Conservation (phyloP, 2,797 vertebrate genomes). For the Carapus acus region DNA sequence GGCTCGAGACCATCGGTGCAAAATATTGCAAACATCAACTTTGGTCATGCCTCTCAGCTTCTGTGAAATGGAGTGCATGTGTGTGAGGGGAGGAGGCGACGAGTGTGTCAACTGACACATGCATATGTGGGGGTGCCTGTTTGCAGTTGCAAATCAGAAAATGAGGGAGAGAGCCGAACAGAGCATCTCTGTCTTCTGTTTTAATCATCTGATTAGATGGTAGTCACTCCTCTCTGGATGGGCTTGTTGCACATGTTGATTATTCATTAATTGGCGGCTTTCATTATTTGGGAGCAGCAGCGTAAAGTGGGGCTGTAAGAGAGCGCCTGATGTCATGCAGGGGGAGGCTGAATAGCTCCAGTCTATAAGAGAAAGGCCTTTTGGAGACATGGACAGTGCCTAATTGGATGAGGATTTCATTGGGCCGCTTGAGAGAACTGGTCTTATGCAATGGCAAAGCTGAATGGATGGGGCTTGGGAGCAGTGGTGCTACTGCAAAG, state of each 20-base stretch:
- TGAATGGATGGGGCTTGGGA: slow-evolving; percentile 57
- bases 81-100: not conserved
- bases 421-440: slow-evolving; percentile 59
- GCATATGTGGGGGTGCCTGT: slow-evolving; percentile 14
- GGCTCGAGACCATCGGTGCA: too few species aligned
- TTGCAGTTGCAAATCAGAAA: slow-evolving; percentile 39
- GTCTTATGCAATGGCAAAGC: slow-evolving; percentile 67
- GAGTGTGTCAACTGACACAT: not conserved
- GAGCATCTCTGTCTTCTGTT: slow-evolving; percentile 65
- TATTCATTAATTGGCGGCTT: slow-evolving; percentile 73
- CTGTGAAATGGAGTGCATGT: not conserved
- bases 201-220: slow-evolving; percentile 68
- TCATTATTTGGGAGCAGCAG: slow-evolving; percentile 71
- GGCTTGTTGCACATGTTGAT: slow-evolving; percentile 72
- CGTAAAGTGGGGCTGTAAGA: slow-evolving; percentile 69
- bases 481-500: slow-evolving; percentile 48
- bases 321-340: slow-evolving; percentile 67
- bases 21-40: too few species aligned
- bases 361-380: slow-evolving; percentile 69
- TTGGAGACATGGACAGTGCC: slow-evolving; percentile 68
- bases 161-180: slow-evolving; percentile 49
- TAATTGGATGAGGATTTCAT: slow-evolving; percentile 76
- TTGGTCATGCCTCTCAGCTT: slow-evolving; percentile 13
- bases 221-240: slow-evolving; percentile 67
- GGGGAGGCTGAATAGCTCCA: slow-evolving; percentile 67